Percentiles rank a stretch among this genome's conserved stretches.
phyloP scores from a whole-genome alignment of 2,888 invertebrate species.

The Drosophila pullipes region DNA sequence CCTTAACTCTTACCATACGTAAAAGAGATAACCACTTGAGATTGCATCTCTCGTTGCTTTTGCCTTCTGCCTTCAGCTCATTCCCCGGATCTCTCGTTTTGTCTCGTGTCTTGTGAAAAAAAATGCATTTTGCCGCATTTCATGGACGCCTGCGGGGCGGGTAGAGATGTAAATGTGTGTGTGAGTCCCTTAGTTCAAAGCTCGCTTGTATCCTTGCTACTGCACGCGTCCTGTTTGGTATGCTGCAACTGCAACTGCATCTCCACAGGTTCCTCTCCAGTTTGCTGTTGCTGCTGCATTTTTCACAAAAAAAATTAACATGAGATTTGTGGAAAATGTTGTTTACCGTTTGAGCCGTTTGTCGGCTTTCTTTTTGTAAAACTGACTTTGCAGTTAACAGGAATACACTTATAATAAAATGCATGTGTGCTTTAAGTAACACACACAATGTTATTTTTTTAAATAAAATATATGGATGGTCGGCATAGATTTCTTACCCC shows the following conservation, averaged over 20 bases:
- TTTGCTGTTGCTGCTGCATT: constrained; percentile 33
- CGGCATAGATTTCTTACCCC: not conserved
- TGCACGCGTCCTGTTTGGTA: constrained; percentile 17
- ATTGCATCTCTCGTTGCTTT: constrained; percentile 67
- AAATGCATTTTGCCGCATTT: constrained; percentile 78
- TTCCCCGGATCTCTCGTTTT: constrained; percentile 30
- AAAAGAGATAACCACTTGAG: constrained; percentile 81
- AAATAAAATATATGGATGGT: not conserved
- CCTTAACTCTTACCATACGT: constrained; percentile 24
- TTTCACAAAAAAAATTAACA: constrained; percentile 57
- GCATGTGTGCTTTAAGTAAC: not conserved
- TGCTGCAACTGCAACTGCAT: constrained; percentile 48
- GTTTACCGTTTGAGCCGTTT: constrained; percentile 9
- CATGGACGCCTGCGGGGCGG: constrained; percentile 51
- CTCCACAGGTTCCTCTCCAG: constrained; percentile 10
- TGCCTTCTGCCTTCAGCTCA: constrained; percentile 18
- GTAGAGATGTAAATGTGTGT: constrained; percentile 9
- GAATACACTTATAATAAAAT: not conserved
- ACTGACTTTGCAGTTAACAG: not conserved
- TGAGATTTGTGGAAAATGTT: constrained; percentile 50
- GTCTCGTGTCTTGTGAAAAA: constrained; percentile 65
- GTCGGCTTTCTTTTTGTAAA: constrained; percentile 13
- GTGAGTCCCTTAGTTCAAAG: constrained; percentile 28
- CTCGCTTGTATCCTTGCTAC: constrained; percentile 25
- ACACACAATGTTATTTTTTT: not conserved